Evolutionary conservation across 2,888 invertebrate species (phyloP), one percentile per base, ranked within the genome.

Genomic region (Cryptus armator): DNA sequence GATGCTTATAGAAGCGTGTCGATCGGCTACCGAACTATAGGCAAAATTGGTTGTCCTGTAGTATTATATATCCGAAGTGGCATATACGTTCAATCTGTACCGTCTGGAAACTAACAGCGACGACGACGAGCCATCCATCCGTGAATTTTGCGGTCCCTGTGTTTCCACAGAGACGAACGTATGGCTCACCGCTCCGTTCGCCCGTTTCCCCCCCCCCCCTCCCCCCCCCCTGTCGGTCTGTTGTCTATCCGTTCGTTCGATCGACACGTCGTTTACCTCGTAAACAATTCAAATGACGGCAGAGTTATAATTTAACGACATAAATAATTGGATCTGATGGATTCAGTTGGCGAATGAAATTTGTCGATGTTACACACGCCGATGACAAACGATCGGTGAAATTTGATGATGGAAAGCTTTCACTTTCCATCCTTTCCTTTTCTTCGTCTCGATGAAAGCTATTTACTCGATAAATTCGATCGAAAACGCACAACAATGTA

Each of bases 101-200:
- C 84, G 72, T 76, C 72, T 75, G 77, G 43, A 71, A 68, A 76
- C 81, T 44, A 76, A 74, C 84, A 81, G 70, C 59, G 53, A 53
- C 72, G 68, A 37, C 72, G 74, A 66, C 80, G 59, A 74, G 53
- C 75, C 78, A 81, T 84, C 68, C 75, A 68, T 76, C 83, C 83
- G 59, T 83, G 83, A 83, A 83, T 83, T 83, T 83, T 83, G 83
- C 78, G 83, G 83, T 83, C 74, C 77, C 83, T 78, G 72, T 74
- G 72, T 78, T 59, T 78, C 72, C 76, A 81, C 75, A 76, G 70
- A 64, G 64, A 72, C 72, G 43, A 71, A 44, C 68, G 62, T 62
- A 43, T 82, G 75, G 75, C 68, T 46, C 48, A 29, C 24, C 32
- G 19, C 68, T 46, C 75, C 24, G 32, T 68, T n/a, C 59, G 24